phyloP scores from a whole-genome alignment of 2,888 invertebrate species.

The Arge pagana region DNA sequence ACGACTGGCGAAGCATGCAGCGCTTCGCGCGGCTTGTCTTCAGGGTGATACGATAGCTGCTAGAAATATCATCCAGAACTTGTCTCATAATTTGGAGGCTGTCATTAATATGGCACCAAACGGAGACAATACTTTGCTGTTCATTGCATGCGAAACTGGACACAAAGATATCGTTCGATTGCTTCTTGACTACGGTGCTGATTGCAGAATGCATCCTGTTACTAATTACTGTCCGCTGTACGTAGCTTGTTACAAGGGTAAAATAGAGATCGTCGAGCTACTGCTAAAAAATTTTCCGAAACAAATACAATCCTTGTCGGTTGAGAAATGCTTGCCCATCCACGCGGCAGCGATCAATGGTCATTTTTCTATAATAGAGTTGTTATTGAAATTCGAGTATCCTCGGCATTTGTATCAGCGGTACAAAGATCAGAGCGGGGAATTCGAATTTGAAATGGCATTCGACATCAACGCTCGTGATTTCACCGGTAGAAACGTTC shows the following conservation, averaged over 20 bases:
- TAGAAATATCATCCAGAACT: slow-evolving; percentile 67
- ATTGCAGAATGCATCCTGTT: slow-evolving; percentile 86
- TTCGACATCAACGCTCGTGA: slow-evolving; percentile 92
- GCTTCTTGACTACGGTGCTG: slow-evolving; percentile 79
- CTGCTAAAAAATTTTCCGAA: slow-evolving; percentile 83
- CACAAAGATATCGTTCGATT: slow-evolving; percentile 78
- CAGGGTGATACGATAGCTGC: slow-evolving; percentile 74
- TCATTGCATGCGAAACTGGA: slow-evolving; percentile 88
- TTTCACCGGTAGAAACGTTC: slow-evolving; percentile 86
- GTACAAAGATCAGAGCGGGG: slow-evolving; percentile 71
- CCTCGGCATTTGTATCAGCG: slow-evolving; percentile 71
- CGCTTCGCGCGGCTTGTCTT: slow-evolving; percentile 76
- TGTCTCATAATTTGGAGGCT: slow-evolving; percentile 70
- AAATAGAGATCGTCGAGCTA: slow-evolving; percentile 74
- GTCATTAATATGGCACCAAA: slow-evolving; percentile 86
- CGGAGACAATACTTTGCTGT: slow-evolving; percentile 85
- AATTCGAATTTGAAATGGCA: slow-evolving; percentile 84
- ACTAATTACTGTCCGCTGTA: slow-evolving; percentile 93
- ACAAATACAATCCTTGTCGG: slow-evolving; percentile 83
- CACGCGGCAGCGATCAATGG: slow-evolving; percentile 93
- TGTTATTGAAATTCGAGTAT: slow-evolving; percentile 81
- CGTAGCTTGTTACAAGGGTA: slow-evolving; percentile 86
- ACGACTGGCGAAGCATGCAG: slow-evolving; percentile 73
- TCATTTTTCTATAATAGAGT: slow-evolving; percentile 75
- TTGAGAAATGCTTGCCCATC: slow-evolving; percentile 89